A percentile compares a stretch with the other conserved stretches of the same genome.
These are phyloP conservation scores for Athripsodes cinereus DNA, from an alignment of 2,888 invertebrate genomes.

Conservation along the genomic window DNA sequence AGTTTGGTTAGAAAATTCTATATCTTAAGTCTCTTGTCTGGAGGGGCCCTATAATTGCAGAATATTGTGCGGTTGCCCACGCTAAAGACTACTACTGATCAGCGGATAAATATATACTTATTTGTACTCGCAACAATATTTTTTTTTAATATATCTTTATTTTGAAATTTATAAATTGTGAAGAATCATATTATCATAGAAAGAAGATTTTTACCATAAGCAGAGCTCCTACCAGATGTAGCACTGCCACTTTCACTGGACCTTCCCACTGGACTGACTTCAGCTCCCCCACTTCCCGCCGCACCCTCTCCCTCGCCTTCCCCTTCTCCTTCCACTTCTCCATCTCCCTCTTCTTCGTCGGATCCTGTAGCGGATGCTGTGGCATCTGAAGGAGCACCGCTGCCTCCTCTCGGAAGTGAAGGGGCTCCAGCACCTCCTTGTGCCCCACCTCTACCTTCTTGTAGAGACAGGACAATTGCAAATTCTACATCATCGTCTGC, in stretches of 20 bases:
- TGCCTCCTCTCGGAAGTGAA: slow-evolving; percentile 31
- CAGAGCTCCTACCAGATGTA: slow-evolving; percentile 91
- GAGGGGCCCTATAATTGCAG: too few relatives aligned
- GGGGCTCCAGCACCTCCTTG: slow-evolving; percentile 33
- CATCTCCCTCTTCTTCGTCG: slow-evolving; percentile 93
- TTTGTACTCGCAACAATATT: too few relatives aligned
- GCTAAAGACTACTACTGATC: too few relatives aligned
- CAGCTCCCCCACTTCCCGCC: slow-evolving; percentile 38
- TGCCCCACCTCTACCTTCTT: slow-evolving; percentile 62
- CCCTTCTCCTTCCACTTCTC: slow-evolving; percentile 28
- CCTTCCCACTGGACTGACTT: slow-evolving; percentile 79
- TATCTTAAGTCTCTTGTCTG: too few relatives aligned
- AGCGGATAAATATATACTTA: too few relatives aligned
- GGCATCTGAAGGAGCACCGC: slow-evolving; percentile 61
- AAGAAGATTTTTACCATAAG: slow-evolving; percentile 71
- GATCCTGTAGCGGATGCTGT: slow-evolving; percentile 77
- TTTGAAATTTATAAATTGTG: too few relatives aligned
- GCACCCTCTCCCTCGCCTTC: slow-evolving; percentile 5
- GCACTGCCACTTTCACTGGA: slow-evolving; percentile 90
- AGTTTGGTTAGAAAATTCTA: too few relatives aligned
- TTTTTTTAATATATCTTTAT: too few relatives aligned
- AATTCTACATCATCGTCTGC: slow-evolving; percentile 96
- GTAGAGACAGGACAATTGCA: slow-evolving; percentile 90
- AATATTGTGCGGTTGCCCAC: too few relatives aligned
- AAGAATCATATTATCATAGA: too few relatives aligned